Evolutionary conservation across 2,888 invertebrate genomes (phyloP).

Genomic region (Julus scandinavius): DNA sequence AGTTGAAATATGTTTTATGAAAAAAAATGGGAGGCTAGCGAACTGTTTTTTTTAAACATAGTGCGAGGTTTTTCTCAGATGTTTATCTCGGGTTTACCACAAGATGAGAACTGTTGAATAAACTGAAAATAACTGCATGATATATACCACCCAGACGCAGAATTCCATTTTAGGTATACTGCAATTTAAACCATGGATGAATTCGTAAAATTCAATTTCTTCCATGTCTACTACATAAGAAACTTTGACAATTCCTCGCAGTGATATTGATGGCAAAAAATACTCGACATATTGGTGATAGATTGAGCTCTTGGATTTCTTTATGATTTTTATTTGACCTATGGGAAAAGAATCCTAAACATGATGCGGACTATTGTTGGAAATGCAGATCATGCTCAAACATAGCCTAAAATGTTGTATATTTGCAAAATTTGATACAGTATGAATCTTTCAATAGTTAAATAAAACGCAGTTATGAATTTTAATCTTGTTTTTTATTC

Average conservation of each 20-base stretch:
- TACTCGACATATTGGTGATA: not conserved
- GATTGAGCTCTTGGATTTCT: not conserved
- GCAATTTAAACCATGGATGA: not conserved
- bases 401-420: too few species aligned
- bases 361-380: too few species aligned
- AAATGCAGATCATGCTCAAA: too few species aligned
- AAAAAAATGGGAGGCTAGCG: not conserved
- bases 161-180: not conserved
- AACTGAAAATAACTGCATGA: not conserved
- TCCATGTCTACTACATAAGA: not conserved
- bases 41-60: not conserved
- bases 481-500: too few species aligned
- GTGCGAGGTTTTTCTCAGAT: constrained; percentile 7
- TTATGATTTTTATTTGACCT: too few species aligned
- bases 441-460: too few species aligned
- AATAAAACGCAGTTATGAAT: too few species aligned
- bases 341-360: too few species aligned
- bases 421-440: too few species aligned
- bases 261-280: not conserved
- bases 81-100: not conserved
- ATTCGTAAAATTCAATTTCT: not conserved
- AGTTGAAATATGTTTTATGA: constrained; percentile 33
- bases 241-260: not conserved
- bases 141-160: not conserved
- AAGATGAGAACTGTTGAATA: not conserved